Conservation (phyloP, 1,140 invertebrate species). For the Carcinoscorpius rotundicauda region DNA sequence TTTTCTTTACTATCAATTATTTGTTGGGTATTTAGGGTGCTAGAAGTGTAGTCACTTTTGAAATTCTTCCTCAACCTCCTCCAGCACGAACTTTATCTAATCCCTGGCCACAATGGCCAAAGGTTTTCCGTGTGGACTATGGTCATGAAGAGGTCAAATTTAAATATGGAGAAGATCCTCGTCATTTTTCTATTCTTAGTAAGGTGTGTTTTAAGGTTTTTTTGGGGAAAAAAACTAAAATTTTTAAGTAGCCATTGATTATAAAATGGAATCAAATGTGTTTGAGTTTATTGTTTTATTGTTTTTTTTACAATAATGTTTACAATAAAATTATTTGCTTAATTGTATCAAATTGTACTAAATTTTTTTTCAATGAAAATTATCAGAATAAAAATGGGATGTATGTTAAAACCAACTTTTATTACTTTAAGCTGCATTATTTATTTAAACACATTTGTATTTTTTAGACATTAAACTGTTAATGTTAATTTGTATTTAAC, state of each 20-base stretch:
- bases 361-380: no score
- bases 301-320: neutral
- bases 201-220: constrained; percentile 35
- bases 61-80: constrained; percentile 90
- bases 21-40: constrained; percentile 54
- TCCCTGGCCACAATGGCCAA: constrained; percentile 96
- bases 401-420: no score
- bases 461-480: neutral
- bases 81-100: constrained; percentile 62
- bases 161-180: constrained; percentile 82
- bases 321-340: no score
- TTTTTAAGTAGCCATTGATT: neutral
- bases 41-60: constrained; percentile 91
- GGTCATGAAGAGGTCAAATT: constrained; percentile 93
- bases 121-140: constrained; percentile 93
- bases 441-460: no score
- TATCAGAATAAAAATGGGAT: no score
- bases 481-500: neutral
- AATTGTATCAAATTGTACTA: no score
- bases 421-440: no score
- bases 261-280: neutral
- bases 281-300: neutral
- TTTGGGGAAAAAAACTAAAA: neutral
- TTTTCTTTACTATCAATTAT: constrained; percentile 1
- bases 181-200: constrained; percentile 84